phyloP scores from a whole-genome alignment of 2,797 vertebrate species.

The Sylvia borin region DNA sequence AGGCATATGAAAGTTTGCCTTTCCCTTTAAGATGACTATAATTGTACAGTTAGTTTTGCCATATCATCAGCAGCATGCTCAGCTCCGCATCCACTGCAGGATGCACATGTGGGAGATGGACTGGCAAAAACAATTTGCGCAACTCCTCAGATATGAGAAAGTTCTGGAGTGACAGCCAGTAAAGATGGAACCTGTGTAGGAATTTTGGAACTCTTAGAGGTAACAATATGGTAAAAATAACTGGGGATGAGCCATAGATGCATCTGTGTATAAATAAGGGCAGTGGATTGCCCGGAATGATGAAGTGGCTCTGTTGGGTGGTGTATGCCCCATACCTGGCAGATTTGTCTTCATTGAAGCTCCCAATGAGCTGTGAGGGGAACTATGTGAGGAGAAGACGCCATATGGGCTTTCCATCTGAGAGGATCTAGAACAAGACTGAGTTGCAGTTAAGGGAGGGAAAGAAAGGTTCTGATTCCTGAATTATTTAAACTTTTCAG shows the following conservation, averaged over 20 bases:
- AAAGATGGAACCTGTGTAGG: not conserved
- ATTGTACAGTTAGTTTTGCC: not conserved
- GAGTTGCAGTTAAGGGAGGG: not conserved
- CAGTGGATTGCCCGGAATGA: not conserved
- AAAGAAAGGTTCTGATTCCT: not conserved
- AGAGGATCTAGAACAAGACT: not conserved
- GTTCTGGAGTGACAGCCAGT: not conserved
- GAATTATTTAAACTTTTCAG: not conserved
- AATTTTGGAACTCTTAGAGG: not conserved
- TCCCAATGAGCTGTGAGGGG: not conserved
- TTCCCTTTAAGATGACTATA: constrained; percentile 45
- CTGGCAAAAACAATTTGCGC: not conserved
- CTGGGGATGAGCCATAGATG: not conserved
- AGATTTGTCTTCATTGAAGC: not conserved
- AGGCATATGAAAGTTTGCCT: constrained; percentile 46
- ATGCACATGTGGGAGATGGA: not conserved
- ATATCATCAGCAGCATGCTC: not conserved
- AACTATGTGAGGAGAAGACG: not conserved
- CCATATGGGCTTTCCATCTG: not conserved
- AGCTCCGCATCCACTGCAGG: not conserved
- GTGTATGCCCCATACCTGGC: not conserved
- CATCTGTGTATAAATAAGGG: not conserved
- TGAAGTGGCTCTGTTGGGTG: fast-evolving
- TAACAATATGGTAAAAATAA: not conserved
- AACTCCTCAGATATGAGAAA: not conserved